A percentile compares a stretch with the other conserved stretches of the same genome.
These are phyloP conservation scores for Brachionus sp. DNA, from an alignment of 1,140 invertebrate species.

Conservation along the genomic window DNA sequence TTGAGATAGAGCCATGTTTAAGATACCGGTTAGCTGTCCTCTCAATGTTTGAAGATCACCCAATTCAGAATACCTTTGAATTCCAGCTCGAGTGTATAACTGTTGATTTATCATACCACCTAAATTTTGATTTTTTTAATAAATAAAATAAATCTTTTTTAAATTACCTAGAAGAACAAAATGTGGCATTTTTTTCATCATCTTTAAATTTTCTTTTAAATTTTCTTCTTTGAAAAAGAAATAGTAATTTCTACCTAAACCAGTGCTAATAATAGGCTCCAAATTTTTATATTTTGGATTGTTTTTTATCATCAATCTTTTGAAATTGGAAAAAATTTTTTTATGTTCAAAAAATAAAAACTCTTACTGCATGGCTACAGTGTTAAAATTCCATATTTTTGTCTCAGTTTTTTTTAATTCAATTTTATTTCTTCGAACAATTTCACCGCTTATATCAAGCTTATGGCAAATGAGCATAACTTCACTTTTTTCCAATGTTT, in stretches of 20 bases:
- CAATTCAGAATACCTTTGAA: constrained; percentile 17
- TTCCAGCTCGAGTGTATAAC: not conserved
- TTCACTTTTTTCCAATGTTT: constrained; percentile 5
- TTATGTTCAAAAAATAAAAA: too few species aligned
- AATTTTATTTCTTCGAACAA: constrained; percentile 29
- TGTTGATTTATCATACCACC: constrained; percentile 33
- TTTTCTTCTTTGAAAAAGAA: constrained; percentile 29
- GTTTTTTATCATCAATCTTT: constrained; percentile 33
- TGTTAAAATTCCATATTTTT: constrained; percentile 41
- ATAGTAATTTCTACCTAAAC: constrained; percentile 14
- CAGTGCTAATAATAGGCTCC: constrained; percentile 13
- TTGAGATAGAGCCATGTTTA: not conserved
- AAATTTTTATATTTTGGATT: constrained; percentile 41
- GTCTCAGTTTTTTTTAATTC: constrained; percentile 39
- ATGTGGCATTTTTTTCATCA: constrained; percentile 46
- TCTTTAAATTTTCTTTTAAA: constrained; percentile 9
- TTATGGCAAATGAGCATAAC: constrained; percentile 42
- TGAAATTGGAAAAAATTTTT: too few species aligned
- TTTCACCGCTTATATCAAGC: constrained; percentile 14
- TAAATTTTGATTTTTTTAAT: not conserved
- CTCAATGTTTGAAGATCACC: not conserved
- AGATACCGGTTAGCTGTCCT: not conserved
- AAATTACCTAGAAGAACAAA: constrained; percentile 31
- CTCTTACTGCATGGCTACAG: constrained; percentile 39
- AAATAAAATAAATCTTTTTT: not conserved